A percentile compares a stretch with the other conserved stretches of the same genome.
phyloP scores from a whole-genome alignment of 1,140 invertebrate species.

The Drosophila azteca region DNA sequence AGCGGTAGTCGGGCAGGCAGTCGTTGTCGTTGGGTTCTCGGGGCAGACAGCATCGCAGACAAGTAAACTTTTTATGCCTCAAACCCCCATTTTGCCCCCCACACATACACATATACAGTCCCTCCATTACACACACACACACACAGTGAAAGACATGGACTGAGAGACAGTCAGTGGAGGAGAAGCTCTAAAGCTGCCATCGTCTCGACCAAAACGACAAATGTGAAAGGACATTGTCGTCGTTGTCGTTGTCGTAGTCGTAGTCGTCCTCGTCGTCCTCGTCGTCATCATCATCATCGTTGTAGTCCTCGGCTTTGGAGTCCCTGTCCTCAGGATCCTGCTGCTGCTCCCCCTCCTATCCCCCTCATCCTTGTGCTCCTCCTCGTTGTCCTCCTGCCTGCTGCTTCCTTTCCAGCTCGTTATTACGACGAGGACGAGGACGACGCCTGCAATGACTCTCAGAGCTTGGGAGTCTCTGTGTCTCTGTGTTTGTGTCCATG shows the following conservation, averaged over 20 bases:
- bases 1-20: neutral
- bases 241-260: constrained; percentile 42
- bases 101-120: constrained; percentile 29
- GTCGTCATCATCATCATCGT: constrained; percentile 48
- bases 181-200: constrained; percentile 51
- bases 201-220: constrained; percentile 77
- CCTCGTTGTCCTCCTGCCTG: constrained; percentile 31
- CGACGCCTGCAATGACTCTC: constrained; percentile 45
- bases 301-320: constrained; percentile 44
- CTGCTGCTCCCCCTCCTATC: neutral
- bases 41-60: constrained; percentile 77
- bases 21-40: too few species aligned
- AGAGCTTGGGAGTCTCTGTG: neutral
- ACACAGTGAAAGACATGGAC: constrained; percentile 14
- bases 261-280: constrained; percentile 39
- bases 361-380: too few species aligned
- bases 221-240: constrained; percentile 81
- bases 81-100: constrained; percentile 1
- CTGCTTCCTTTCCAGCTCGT: constrained; percentile 33
- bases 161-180: constrained; percentile 22
- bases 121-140: constrained; percentile 8
- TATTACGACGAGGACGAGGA: constrained; percentile 54
- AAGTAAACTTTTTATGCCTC: constrained; percentile 51
- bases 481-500: constrained; percentile 31
- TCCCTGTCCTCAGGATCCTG: constrained; percentile 14